Evolutionary conservation across 2,113 vertebrate species (phyloP).

Genomic region (Mugil cephalus): DNA sequence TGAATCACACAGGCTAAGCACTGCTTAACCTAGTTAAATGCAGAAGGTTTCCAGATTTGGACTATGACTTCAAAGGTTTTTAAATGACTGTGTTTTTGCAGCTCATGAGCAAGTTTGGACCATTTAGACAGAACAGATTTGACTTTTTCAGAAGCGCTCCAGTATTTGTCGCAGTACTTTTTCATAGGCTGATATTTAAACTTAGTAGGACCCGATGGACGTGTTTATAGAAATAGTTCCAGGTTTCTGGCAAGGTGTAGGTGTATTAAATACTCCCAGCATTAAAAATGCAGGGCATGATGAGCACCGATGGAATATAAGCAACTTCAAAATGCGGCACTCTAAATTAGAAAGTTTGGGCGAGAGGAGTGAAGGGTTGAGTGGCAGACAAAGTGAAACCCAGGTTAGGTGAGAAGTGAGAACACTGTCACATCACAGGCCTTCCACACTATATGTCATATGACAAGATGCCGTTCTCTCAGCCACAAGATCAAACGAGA

Average conservation of each 20-base stretch:
- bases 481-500: slow-evolving; percentile 58
- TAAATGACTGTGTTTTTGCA: slow-evolving; percentile 4
- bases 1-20: slow-evolving; percentile 38
- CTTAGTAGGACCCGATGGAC: slow-evolving; percentile 10
- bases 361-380: slow-evolving; percentile 8
- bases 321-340: slow-evolving; percentile 10
- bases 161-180: background rate
- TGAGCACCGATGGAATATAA: slow-evolving; percentile 7
- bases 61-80: slow-evolving; percentile 15
- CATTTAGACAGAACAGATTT: background rate
- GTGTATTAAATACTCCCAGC: slow-evolving; percentile 1
- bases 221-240: slow-evolving; percentile 19
- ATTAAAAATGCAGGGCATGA: background rate
- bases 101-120: no score
- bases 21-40: slow-evolving; percentile 30
- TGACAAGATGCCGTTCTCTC: slow-evolving; percentile 45
- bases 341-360: slow-evolving; percentile 29
- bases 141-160: background rate
- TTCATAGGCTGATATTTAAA: slow-evolving; percentile 9
- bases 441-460: slow-evolving; percentile 37
- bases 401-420: slow-evolving; percentile 45
- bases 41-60: background rate
- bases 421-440: slow-evolving; percentile 54
- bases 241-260: slow-evolving; percentile 1
- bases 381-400: slow-evolving; percentile 55